Percentiles rank a stretch among this genome's conserved stretches.
Conservation (phyloP, 1,140 invertebrate genomes). For the Coptotermes formosanus region DNA sequence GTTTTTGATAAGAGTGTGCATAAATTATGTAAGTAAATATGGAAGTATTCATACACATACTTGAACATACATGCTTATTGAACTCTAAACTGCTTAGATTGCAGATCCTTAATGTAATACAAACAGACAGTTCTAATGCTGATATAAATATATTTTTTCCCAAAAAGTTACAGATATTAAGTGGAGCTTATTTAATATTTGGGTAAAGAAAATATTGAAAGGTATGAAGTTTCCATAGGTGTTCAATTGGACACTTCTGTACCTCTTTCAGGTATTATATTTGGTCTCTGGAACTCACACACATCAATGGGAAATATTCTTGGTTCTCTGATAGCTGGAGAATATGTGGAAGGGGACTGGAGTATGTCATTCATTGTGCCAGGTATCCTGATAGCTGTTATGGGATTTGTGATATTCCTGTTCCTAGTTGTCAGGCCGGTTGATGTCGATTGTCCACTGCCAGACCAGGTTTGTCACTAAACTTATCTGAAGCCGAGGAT, state of each 20-base stretch:
- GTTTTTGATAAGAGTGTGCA: no score
- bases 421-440: conserved; percentile 80
- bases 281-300: conserved; percentile 96
- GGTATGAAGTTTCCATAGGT: no score
- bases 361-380: conserved; percentile 90
- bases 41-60: no score
- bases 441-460: not conserved
- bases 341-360: conserved; percentile 86
- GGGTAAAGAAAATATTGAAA: not conserved
- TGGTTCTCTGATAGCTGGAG: conserved; percentile 54
- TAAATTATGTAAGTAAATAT: no score
- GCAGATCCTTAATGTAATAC: no score
- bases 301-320: conserved; percentile 95
- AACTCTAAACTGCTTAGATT: no score
- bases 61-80: no score
- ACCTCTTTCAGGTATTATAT: conserved; percentile 72
- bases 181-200: no score
- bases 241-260: conserved; percentile 39
- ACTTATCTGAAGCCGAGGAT: conserved; percentile 21
- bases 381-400: conserved; percentile 74
- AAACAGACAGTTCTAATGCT: no score
- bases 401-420: conserved; percentile 81
- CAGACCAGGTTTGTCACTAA: conserved; percentile 3
- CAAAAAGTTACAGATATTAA: no score
- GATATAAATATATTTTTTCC: no score